Evolutionary conservation across 2,113 vertebrate genomes (phyloP), one percentile per base, ranked within the genome.

Genomic region (Macrotus californicus): DNA sequence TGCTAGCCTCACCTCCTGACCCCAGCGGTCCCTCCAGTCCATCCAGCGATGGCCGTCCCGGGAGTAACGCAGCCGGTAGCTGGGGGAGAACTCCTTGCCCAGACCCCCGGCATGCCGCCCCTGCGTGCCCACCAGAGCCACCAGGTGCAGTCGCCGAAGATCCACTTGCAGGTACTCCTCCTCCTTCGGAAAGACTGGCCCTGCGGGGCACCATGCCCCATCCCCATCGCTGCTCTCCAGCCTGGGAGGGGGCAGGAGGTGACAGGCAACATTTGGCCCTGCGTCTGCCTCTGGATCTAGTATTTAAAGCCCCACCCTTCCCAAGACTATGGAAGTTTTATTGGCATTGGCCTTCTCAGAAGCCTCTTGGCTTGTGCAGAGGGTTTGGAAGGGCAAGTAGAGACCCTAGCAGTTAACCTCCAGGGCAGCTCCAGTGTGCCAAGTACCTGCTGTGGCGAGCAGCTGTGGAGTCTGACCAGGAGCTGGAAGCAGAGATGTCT

Each of bases 401-500:
- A 80, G 29, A 52, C 19, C 70, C 87, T n/a, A 41, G 46, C 13
- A 41, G 24, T n/a, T 66, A 43, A 50, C 72, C n/a, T 64, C 22
- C 4, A 0, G 81, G 50, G 39, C 14, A 39, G 54, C 39, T n/a
- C 29, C 19, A 16, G 18, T 22, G 12, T 46, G 66, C 50, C 50
- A 16, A 26, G 69, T 88, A 99, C 99, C 99, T 99, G 98, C 99
- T 99, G 64, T 99, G 99, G 95, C 99, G 99, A 94, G 99, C 99
- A 8, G 99, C 99, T 0, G 99, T 99, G 64, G 99, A 99, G 94
- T 99, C 99, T 0, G 99, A 99, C 99, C 99, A 99, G 91, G 99
- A 98, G 34, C 99, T 99, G 91, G 99, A 99, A 66, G 99, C 99
- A 0, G 99, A 98, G 97, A 99, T 99, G 97, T 98, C 99, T 75